Base-by-base conservation (phyloP, 1,140 invertebrate species). In the Drosophila pseudoobscura region DNA sequence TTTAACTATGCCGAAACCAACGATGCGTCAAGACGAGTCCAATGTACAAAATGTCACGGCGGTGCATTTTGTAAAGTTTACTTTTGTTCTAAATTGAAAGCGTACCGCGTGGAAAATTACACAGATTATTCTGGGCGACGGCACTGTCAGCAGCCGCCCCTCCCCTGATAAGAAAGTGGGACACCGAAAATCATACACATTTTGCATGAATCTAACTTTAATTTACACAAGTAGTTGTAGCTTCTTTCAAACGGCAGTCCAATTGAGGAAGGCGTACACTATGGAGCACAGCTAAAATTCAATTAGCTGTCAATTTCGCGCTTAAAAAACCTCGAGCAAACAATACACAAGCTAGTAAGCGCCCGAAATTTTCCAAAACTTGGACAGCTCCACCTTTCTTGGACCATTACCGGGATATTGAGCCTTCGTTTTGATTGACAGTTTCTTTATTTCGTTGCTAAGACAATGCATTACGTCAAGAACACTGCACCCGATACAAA, bases 251-350 rank as follows among this genome's bases (percentile, higher is more conserved):
- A 9, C 9, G 9, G 35, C 35, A 13, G 11, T 3, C 11, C 35
- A 39, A 39, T 35, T 35, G 31, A 35, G 31, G 9, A 35, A 11
- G 3, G 31, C 2, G 9, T 4, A 35, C 31, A 35, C 31, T 35
- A 11, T 13, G 13, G 11, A 39, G 11, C 11, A 39, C 35, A 13
- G 11, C 2, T 5, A 1, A 69, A 49, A 29, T 52, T 64, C 43
- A 50, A 66, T 69, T 66, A 66, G 50, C 65, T 56, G 62, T 44
- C 65, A 66, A 69, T 41, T 52, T 29, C 39, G 20, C 35, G 59
- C 31, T 2, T n/a, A 44, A 53, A 53, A 20, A 7, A 22, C 20
- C 22, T 15, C 8, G 8, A 31, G n/a, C 26, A 4, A 39, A 13
- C 35, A 13, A 3, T 13, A 4, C 4, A 39, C 4, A 39, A 2